phyloP scores from a whole-genome alignment of 2,797 vertebrate genomes.

The Anomalospiza imberbis region DNA sequence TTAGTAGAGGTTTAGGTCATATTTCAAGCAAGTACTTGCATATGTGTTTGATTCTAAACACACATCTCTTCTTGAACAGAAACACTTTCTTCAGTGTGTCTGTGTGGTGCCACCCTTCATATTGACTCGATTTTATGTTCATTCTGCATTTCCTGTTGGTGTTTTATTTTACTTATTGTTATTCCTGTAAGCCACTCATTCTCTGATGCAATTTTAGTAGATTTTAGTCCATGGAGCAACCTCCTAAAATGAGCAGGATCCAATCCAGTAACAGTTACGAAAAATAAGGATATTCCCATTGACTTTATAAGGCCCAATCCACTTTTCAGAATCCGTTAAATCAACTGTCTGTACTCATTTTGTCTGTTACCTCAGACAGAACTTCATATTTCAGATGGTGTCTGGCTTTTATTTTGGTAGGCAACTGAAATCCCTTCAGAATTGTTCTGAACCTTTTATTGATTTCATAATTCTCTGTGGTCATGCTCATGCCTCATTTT shows the following conservation, averaged over 20 bases:
- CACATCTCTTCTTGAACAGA: conserved; percentile 12
- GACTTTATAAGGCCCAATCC: background rate
- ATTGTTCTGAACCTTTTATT: conserved; percentile 50
- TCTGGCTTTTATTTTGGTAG: conserved; percentile 62
- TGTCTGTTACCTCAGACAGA: conserved; percentile 6
- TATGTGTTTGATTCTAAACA: conserved; percentile 57
- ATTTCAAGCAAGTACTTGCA: conserved; percentile 54
- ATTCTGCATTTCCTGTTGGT: conserved; percentile 52
- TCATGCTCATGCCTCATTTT: conserved; percentile 56
- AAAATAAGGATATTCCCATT: conserved; percentile 21
- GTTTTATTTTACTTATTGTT: conserved; percentile 48
- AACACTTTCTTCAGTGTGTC: conserved; percentile 48
- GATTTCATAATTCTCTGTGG: conserved; percentile 64
- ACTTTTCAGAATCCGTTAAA: background rate
- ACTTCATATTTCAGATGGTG: background rate
- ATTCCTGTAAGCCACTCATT: conserved; percentile 50
- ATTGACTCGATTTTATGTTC: conserved; percentile 57
- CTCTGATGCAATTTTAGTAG: conserved; percentile 45
- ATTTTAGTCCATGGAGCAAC: conserved; percentile 20
- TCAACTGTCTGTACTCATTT: background rate
- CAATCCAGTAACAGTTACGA: background rate
- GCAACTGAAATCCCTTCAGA: conserved; percentile 49
- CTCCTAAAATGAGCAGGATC: conserved; percentile 18
- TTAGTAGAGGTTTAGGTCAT: conserved; percentile 30
- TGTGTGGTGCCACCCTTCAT: conserved; percentile 52